These are phyloP conservation scores for Procavia capensis DNA, from an alignment of 2,113 vertebrate species.

Conservation along the genomic window DNA sequence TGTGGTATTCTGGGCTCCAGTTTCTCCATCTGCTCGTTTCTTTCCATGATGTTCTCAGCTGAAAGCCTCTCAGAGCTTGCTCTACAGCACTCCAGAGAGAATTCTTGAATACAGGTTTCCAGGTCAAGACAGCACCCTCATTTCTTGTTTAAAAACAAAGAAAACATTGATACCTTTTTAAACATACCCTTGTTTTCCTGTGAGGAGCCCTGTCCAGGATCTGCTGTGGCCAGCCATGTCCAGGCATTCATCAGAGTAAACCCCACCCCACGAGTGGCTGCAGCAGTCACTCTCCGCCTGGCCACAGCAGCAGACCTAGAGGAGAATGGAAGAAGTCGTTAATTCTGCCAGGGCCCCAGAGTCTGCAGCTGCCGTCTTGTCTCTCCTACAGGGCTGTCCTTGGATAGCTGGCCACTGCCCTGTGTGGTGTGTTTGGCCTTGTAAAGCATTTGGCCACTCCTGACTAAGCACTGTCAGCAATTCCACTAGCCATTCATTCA, in stretches of 20 bases:
- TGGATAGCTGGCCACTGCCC: not conserved
- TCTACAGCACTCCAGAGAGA: not conserved
- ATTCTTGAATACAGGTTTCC: not conserved
- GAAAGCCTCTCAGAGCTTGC: not conserved
- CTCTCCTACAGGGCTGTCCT: not conserved
- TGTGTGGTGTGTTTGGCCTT: not conserved
- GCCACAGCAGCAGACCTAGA: not conserved
- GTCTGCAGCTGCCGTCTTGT: not conserved
- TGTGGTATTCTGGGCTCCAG: not conserved
- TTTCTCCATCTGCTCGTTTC: not conserved
- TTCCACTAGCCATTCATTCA: not conserved
- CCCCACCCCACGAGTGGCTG: not conserved
- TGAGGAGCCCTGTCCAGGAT: not conserved
- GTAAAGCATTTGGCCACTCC: not conserved
- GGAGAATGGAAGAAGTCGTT: constrained; percentile 3
- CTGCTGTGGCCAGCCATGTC: not conserved
- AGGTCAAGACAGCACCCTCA: not conserved
- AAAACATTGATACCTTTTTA: not conserved
- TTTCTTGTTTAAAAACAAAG: constrained; percentile 41
- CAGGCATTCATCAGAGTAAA: accelerated
- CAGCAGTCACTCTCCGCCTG: not conserved
- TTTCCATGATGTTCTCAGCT: not conserved
- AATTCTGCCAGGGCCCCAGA: not conserved
- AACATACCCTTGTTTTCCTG: not conserved
- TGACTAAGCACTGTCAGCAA: accelerated